These are phyloP conservation scores for Origma solitaria DNA, from an alignment of 2,113 vertebrate species.

Conservation along the genomic window DNA sequence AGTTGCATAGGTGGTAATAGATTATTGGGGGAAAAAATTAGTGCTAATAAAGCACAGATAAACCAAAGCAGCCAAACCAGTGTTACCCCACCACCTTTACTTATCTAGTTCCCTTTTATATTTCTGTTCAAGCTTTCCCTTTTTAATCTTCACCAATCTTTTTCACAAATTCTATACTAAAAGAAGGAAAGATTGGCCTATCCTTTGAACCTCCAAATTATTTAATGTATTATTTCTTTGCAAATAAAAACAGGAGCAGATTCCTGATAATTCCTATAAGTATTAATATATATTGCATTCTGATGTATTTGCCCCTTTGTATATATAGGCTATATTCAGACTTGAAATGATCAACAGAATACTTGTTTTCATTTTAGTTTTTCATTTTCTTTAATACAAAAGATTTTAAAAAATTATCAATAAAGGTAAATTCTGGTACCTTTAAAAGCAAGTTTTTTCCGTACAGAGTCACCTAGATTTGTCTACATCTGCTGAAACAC, in stretches of 20 bases:
- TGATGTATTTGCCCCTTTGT: neutral
- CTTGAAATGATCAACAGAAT: neutral
- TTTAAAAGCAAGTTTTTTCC: neutral
- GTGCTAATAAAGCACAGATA: neutral
- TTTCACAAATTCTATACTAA: neutral
- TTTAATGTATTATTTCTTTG: neutral
- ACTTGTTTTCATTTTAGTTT: neutral
- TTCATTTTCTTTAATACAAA: neutral
- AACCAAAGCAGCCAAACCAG: neutral
- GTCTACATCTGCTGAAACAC: neutral
- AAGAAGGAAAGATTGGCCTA: neutral
- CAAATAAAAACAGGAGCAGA: neutral
- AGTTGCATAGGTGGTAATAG: neutral
- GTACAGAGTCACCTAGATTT: neutral
- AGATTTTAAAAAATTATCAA: fast-evolving
- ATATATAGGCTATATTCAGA: neutral
- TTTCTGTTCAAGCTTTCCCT: neutral
- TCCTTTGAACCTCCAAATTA: neutral
- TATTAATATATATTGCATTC: neutral
- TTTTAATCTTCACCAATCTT: neutral
- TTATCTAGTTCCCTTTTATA: neutral
- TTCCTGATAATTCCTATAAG: neutral
- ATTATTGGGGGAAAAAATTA: fast-evolving
- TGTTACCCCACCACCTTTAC: neutral
- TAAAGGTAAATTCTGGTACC: neutral